Conservation (phyloP, 2,113 vertebrate genomes). For the Myotis lucifugus region DNA sequence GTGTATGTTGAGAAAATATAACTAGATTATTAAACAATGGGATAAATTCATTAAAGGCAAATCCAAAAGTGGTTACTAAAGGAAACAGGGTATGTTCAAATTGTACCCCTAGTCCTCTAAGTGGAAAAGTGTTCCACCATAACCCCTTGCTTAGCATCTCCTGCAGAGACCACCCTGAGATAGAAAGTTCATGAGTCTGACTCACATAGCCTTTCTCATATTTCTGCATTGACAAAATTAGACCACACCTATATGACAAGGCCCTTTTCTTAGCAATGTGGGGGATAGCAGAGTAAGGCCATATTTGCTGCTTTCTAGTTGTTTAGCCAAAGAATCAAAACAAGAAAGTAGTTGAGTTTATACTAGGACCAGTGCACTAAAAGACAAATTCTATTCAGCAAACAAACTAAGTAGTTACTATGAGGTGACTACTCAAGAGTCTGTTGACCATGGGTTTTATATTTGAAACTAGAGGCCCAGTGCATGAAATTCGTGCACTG, state of each 20-base stretch:
- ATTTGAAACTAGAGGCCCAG: not conserved
- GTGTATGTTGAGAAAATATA: not conserved
- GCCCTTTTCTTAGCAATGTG: not conserved
- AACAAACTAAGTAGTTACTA: not conserved
- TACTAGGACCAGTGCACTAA: not conserved
- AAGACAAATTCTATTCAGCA: not conserved
- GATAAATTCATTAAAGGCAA: not conserved
- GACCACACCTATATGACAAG: not conserved
- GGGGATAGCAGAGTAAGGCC: not conserved
- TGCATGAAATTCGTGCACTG: too few species aligned
- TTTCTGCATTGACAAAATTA: not conserved
- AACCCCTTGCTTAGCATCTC: too few species aligned
- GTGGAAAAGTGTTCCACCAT: not conserved
- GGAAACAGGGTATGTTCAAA: not conserved
- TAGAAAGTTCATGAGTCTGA: not conserved
- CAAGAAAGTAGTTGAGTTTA: not conserved
- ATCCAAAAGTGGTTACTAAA: conserved; percentile 17
- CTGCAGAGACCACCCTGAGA: not conserved
- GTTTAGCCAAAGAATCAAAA: conserved; percentile 8
- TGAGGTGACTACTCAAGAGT: not conserved
- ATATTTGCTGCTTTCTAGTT: not conserved
- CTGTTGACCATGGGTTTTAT: not conserved
- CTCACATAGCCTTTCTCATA: not conserved
- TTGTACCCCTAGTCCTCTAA: not conserved
- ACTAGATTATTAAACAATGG: not conserved